Evolutionary conservation across 2,888 invertebrate species (phyloP), one percentile per base, ranked within the genome.

Genomic region (Eumacrocentrus americanus): DNA sequence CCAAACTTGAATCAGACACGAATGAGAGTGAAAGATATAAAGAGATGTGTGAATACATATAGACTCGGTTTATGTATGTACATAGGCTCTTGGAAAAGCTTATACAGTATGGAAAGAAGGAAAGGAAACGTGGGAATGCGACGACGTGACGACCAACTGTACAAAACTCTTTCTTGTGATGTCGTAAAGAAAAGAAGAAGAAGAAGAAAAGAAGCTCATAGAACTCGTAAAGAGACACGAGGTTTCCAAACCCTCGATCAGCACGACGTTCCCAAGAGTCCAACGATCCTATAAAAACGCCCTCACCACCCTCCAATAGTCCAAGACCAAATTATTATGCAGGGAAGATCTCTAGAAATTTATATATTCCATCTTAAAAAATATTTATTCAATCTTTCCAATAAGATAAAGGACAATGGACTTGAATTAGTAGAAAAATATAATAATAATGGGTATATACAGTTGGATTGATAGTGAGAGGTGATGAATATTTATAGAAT

Each of bases 171-270:
- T n/a, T n/a, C n/a, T 18, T 34, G 38, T 22, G 23, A 40, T 12
- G 55, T 55, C 61, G 22, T 51, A 53, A 58, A 60, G 29, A 55
- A 50, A 34, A 40, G 12, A 40, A 57, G 29, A 29, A 29, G 9
- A 29, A 29, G 51, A 25, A 12, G 5, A 46, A 20, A 46, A 46
- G 38, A 42, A 40, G 16, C 2, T 22, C 5, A 12, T n/a, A 6
- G 11, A 46, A 23, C 12, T 46, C 46, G 46, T 46, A 46, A 46
- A 46, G 46, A n/a, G 22, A 7, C 29, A 29, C 29, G 25, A 46
- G 46, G 46, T 46, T 46, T 46, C 7, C 46, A 22, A 46, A 46
- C 46, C 46, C 46, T 46, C 12, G 23, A 46, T 14, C 12, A 23
- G 4, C 23, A n/a, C 7, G 23, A 46, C 46, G 22, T 46, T 42